These are phyloP conservation scores for Leptinotarsa defecta DNA, from an alignment of 1,140 invertebrate species.

Conservation along the genomic window DNA sequence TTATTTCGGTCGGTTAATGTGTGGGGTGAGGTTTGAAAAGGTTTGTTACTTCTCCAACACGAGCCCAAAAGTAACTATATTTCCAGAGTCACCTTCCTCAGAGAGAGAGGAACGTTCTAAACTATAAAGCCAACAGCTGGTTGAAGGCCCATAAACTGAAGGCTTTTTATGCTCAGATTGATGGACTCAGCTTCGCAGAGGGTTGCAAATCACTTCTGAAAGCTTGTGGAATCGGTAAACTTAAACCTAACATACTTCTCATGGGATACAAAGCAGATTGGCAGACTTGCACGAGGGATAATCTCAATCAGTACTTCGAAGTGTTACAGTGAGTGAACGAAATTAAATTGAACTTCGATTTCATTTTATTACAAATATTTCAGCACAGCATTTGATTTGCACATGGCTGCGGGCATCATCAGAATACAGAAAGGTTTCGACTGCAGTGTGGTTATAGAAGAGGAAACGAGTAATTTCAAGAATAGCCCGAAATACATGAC, in stretches of 20 bases:
- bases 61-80: not conserved
- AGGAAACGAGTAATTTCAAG: slow-evolving; percentile 36
- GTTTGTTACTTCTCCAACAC: too few relatives aligned
- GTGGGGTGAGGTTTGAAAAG: too few relatives aligned
- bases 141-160: slow-evolving; percentile 84
- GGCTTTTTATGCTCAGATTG: slow-evolving; percentile 87
- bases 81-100: slow-evolving; percentile 49
- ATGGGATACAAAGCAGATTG: slow-evolving; percentile 94
- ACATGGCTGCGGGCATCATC: slow-evolving; percentile 87
- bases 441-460: slow-evolving; percentile 57
- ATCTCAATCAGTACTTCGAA: slow-evolving; percentile 86
- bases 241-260: slow-evolving; percentile 86
- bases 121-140: slow-evolving; percentile 76
- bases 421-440: slow-evolving; percentile 82
- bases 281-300: slow-evolving; percentile 72
- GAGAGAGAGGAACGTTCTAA: slow-evolving; percentile 58
- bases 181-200: slow-evolving; percentile 76
- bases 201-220: slow-evolving; percentile 76
- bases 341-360: not conserved
- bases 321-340: slow-evolving; percentile 81
- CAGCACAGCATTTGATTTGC: slow-evolving; percentile 91
- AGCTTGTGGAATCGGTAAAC: slow-evolving; percentile 85
- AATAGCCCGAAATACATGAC: slow-evolving; percentile 55
- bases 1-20: too few relatives aligned
- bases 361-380: slow-evolving; percentile 36